These are phyloP conservation scores for Cyclophora punctaria DNA, from an alignment of 2,888 invertebrate genomes.

Conservation along the genomic window DNA sequence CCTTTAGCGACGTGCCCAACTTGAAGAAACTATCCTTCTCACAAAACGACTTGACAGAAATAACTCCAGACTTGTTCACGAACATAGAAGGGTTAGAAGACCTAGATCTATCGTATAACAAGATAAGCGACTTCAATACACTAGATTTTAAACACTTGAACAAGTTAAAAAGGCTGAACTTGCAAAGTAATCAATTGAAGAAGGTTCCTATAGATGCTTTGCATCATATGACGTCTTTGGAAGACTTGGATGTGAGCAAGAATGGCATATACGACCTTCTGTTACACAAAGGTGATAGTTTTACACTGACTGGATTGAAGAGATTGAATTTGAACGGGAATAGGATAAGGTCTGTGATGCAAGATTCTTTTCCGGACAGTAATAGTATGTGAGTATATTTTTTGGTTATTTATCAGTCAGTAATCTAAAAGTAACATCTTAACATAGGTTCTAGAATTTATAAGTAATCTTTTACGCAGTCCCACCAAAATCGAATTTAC, in stretches of 20 bases:
- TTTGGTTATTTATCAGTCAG: neutral
- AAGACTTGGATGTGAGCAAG: slow-evolving; percentile 65
- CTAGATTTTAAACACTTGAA: slow-evolving; percentile 52
- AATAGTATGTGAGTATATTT: slow-evolving; percentile 56
- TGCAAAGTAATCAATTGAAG: slow-evolving; percentile 62
- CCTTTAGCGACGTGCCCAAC: slow-evolving; percentile 52
- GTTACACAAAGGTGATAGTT: slow-evolving; percentile 42
- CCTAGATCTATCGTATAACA: slow-evolving; percentile 72
- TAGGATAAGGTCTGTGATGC: slow-evolving; percentile 52
- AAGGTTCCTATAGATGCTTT: slow-evolving; percentile 55
- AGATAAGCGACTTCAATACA: slow-evolving; percentile 50
- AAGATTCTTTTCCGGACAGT: slow-evolving; percentile 51
- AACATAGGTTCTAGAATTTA: no score
- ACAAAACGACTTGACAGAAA: slow-evolving; percentile 58
- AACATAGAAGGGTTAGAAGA: slow-evolving; percentile 55
- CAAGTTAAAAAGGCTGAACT: slow-evolving; percentile 52
- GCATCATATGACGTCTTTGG: slow-evolving; percentile 47
- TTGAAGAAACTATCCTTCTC: slow-evolving; percentile 63
- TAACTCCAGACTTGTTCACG: slow-evolving; percentile 64
- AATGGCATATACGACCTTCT: slow-evolving; percentile 57
- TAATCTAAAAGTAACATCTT: no score
- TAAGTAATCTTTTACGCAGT: no score
- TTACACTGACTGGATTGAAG: slow-evolving; percentile 42
- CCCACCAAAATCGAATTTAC: no score
- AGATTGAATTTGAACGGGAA: slow-evolving; percentile 70